These are phyloP conservation scores for Probaryconus sp. DNA, from an alignment of 1,140 invertebrate species.

Conservation along the genomic window DNA sequence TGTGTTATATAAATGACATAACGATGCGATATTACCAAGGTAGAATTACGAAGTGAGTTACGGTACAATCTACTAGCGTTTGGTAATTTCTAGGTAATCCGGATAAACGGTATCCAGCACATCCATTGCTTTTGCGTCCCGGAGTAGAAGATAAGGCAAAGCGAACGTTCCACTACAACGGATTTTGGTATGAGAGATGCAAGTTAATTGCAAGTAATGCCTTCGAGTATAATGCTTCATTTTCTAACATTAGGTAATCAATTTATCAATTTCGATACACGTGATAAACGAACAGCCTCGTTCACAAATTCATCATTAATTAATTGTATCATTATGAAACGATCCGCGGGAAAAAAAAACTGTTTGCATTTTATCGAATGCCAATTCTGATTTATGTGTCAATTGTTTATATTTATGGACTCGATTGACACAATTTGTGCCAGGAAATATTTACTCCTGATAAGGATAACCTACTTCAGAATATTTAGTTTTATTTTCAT, in stretches of 20 bases:
- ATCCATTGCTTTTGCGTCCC: constrained; percentile 48
- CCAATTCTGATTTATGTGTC: constrained; percentile 27
- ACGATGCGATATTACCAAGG: constrained; percentile 6
- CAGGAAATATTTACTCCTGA: too few relatives aligned
- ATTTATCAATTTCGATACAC: constrained; percentile 28
- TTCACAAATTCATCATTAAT: constrained; percentile 31
- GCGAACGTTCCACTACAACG: constrained; percentile 45
- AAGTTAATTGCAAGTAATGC: constrained; percentile 48
- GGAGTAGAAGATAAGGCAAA: not conserved
- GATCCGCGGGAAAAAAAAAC: not conserved
- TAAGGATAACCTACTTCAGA: too few relatives aligned
- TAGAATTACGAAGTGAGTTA: constrained; percentile 30
- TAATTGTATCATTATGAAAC: constrained; percentile 13
- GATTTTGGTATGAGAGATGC: constrained; percentile 33
- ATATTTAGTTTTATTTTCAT: too few relatives aligned
- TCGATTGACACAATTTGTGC: constrained; percentile 19
- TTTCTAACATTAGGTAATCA: constrained; percentile 44
- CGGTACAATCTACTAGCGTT: constrained; percentile 54
- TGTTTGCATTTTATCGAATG: constrained; percentile 29
- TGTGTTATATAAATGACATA: constrained; percentile 20
- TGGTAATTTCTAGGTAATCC: constrained; percentile 54
- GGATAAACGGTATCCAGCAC: constrained; percentile 54
- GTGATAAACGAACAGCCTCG: constrained; percentile 8
- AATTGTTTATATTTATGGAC: not conserved
- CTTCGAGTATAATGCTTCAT: constrained; percentile 32